Conservation (phyloP, 2,797 vertebrate species). For the Remorina albescens region DNA sequence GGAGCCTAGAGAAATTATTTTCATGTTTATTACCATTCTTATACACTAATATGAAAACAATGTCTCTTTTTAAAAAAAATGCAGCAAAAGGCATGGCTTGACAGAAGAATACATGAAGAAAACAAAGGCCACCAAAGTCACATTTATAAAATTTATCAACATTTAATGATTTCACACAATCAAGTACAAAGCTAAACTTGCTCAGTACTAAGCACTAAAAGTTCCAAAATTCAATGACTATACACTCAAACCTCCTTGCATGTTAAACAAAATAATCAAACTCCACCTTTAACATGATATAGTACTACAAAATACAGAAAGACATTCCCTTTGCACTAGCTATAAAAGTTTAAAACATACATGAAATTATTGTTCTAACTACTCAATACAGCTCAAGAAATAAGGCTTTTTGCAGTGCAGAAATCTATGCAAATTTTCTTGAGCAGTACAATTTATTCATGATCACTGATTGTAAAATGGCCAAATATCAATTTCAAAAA, state of each 20-base stretch:
- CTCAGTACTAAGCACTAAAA: slow-evolving; percentile 42
- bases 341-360: slow-evolving; percentile 53
- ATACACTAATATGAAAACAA: neutral
- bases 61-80: neutral
- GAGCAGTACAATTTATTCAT: slow-evolving; percentile 35
- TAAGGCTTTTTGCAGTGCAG: slow-evolving; percentile 62
- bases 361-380: slow-evolving; percentile 38
- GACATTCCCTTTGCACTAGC: slow-evolving; percentile 28
- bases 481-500: slow-evolving; percentile 42
- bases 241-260: slow-evolving; percentile 39
- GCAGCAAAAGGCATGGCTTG: neutral
- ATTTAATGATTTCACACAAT: slow-evolving; percentile 82
- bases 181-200: slow-evolving; percentile 73
- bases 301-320: slow-evolving; percentile 53
- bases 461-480: slow-evolving; percentile 47
- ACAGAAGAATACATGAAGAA: slow-evolving; percentile 41
- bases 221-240: slow-evolving; percentile 41
- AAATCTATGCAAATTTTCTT: slow-evolving; percentile 61
- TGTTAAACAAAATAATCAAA: slow-evolving; percentile 54
- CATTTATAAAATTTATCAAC: slow-evolving; percentile 74
- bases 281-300: slow-evolving; percentile 46
- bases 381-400: slow-evolving; percentile 60
- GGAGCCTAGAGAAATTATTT: neutral
- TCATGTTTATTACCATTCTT: neutral
- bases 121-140: slow-evolving; percentile 61